Evolutionary conservation across 2,888 invertebrate species (phyloP).

Genomic region (Agrochola lota): DNA sequence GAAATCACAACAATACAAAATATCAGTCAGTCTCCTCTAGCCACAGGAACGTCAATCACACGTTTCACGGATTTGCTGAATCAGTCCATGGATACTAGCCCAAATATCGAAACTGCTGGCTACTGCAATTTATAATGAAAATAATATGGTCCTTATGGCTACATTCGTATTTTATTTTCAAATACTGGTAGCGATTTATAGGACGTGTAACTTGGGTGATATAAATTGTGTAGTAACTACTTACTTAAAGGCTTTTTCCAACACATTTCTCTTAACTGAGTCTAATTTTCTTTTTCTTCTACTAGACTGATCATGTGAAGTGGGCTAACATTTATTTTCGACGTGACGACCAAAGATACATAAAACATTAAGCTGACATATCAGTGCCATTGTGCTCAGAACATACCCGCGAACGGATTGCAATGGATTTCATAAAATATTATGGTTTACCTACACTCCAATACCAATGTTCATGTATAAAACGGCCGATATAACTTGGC

Average conservation of each 20-base stretch:
- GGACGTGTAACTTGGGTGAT: not conserved
- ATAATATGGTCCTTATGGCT: no score
- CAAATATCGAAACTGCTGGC: not conserved
- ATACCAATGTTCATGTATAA: not conserved
- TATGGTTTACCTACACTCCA: slow-evolving; percentile 4
- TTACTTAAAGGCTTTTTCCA: no score
- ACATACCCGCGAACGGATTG: not conserved
- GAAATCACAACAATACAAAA: not conserved
- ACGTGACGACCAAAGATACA: not conserved
- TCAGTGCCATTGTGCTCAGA: not conserved
- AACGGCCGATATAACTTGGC: no score
- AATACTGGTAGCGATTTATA: not conserved
- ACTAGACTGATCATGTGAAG: not conserved
- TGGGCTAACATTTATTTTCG: not conserved
- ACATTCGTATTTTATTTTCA: no score
- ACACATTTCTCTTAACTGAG: not conserved
- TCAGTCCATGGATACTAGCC: not conserved
- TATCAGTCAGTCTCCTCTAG: not conserved
- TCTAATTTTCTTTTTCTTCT: not conserved
- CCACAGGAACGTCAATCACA: not conserved
- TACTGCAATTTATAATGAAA: not conserved
- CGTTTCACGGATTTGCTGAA: not conserved
- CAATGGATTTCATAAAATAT: slow-evolving; percentile 7
- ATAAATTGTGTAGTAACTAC: not conserved
- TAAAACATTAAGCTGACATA: not conserved